Conservation (phyloP, 2,113 vertebrate species). For the Chlamydotis undulata region DNA sequence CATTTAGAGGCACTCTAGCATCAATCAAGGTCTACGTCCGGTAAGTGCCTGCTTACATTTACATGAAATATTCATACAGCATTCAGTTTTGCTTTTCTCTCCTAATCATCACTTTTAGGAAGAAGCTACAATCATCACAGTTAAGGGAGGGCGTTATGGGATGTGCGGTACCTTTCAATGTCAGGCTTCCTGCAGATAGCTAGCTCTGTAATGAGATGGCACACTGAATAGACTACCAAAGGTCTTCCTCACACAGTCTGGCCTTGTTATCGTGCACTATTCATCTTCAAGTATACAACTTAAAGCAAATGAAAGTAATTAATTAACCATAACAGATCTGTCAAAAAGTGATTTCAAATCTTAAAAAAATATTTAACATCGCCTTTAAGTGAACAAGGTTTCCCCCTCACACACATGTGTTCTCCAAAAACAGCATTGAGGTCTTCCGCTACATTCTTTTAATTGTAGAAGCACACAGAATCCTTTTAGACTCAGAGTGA, state of each 20-base stretch:
- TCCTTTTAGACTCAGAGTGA: constrained; percentile 5
- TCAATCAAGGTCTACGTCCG: constrained; percentile 93
- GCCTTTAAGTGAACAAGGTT: constrained; percentile 48
- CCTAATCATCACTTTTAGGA: constrained; percentile 95
- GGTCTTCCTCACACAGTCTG: constrained; percentile 76
- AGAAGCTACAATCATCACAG: constrained; percentile 94
- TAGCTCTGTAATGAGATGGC: constrained; percentile 85
- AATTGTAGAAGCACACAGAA: constrained; percentile 49
- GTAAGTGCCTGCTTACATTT: constrained; percentile 98
- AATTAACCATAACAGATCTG: constrained; percentile 77
- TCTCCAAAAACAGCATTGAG: not conserved
- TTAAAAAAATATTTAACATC: constrained; percentile 68
- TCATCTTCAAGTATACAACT: constrained; percentile 76
- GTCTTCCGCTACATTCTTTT: constrained; percentile 6
- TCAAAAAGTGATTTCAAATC: constrained; percentile 76
- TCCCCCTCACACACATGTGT: accelerated
- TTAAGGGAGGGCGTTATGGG: constrained; percentile 87
- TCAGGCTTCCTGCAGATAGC: constrained; percentile 83
- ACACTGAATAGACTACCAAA: constrained; percentile 78
- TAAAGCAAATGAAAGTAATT: constrained; percentile 80
- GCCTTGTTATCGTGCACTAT: constrained; percentile 72
- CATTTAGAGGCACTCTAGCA: constrained; percentile 92
- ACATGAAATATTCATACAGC: constrained; percentile 99
- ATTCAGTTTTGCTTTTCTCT: constrained; percentile 94
- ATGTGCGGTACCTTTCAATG: constrained; percentile 85